These are phyloP conservation scores for Germaria angustata DNA, from an alignment of 2,888 invertebrate genomes.

Conservation along the genomic window DNA sequence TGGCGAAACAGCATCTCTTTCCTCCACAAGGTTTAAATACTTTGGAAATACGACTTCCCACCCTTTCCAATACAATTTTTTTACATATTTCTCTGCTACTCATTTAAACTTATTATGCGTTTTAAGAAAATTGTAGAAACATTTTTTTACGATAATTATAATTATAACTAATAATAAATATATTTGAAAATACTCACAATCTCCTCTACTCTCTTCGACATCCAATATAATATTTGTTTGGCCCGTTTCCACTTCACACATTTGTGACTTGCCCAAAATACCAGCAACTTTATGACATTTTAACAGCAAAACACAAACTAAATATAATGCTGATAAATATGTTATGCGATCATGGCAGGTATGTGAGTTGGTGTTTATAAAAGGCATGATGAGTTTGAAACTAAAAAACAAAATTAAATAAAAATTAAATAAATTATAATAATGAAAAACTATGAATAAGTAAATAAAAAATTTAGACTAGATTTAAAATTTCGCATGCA, in stretches of 20 bases:
- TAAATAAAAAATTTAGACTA: too few species aligned
- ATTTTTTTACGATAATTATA: too few species aligned
- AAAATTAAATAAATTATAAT: background rate
- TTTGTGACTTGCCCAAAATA: conserved; percentile 78
- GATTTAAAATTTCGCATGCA: too few species aligned
- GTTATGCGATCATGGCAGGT: conserved; percentile 51
- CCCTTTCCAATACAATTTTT: too few species aligned
- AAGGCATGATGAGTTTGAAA: conserved; percentile 46
- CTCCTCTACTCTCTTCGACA: conserved; percentile 92
- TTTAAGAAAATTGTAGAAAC: too few species aligned
- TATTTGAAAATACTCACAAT: conserved; percentile 84
- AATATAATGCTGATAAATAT: conserved; percentile 61
- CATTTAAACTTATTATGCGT: too few species aligned
- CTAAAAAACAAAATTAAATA: conserved; percentile 12
- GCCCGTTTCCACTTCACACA: conserved; percentile 92
- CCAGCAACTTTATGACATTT: conserved; percentile 72
- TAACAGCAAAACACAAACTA: conserved; percentile 69
- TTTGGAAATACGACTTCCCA: too few species aligned
- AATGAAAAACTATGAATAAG: background rate
- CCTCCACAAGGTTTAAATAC: too few species aligned
- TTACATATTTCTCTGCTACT: too few species aligned
- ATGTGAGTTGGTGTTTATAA: background rate
- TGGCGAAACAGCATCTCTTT: too few species aligned
- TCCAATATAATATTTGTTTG: conserved; percentile 94
- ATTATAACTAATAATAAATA: too few species aligned